Evolutionary conservation across 2,888 invertebrate species (phyloP).

Genomic region (Pycnomerus fuliginosus): DNA sequence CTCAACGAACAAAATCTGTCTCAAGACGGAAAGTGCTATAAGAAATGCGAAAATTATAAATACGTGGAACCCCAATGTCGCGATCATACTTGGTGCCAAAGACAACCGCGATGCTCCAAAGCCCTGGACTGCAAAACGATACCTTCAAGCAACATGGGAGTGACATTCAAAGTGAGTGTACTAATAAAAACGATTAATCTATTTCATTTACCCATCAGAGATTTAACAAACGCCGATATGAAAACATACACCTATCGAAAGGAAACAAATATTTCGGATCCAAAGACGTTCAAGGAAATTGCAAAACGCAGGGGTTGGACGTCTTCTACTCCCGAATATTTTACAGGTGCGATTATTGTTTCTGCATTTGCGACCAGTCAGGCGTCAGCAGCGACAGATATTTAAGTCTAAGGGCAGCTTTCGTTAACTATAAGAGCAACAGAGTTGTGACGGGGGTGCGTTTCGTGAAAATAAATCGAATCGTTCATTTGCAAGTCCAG

Average conservation of each 20-base stretch:
- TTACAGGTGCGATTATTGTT: no score
- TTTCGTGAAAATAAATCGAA: slow-evolving; percentile 69
- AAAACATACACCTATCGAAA: slow-evolving; percentile 66
- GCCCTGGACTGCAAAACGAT: slow-evolving; percentile 66
- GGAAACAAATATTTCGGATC: slow-evolving; percentile 78
- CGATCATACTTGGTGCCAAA: slow-evolving; percentile 81
- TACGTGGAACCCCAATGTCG: slow-evolving; percentile 75
- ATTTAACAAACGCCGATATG: slow-evolving; percentile 58
- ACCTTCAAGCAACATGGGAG: slow-evolving; percentile 79
- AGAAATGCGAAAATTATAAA: slow-evolving; percentile 76
- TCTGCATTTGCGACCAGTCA: no score
- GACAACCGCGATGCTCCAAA: slow-evolving; percentile 64
- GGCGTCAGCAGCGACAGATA: no score
- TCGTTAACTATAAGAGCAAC: no score
- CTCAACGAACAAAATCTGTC: slow-evolving; percentile 90
- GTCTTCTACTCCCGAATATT: not conserved
- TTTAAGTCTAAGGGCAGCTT: not conserved
- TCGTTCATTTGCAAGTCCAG: slow-evolving; percentile 81
- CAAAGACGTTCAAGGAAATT: not conserved
- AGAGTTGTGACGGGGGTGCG: slow-evolving; percentile 76
- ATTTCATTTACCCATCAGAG: no score
- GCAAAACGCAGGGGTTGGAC: not conserved
- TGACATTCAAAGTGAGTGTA: slow-evolving; percentile 61
- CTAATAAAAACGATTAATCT: no score
- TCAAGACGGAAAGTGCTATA: slow-evolving; percentile 67